Conservation (phyloP, 1,140 invertebrate species). For the Neodiprion fabricii region DNA sequence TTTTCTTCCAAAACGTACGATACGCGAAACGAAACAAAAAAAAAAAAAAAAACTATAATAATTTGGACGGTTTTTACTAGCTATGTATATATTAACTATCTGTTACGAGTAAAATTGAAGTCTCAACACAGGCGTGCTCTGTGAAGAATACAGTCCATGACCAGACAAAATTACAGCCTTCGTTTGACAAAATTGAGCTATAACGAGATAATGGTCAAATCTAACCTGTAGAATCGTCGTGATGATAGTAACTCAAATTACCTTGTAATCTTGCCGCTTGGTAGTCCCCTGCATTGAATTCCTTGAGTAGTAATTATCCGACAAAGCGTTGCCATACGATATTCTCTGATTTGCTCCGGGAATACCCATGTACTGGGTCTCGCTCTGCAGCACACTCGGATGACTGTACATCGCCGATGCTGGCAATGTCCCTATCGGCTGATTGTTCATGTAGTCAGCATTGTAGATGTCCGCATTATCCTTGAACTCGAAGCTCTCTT, state of each 20-base stretch:
- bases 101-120: no score
- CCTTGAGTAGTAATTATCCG: constrained; percentile 55
- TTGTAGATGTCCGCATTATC: constrained; percentile 57
- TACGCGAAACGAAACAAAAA: no score
- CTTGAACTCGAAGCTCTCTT: constrained; percentile 74
- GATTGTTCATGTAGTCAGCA: constrained; percentile 54
- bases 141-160: no score
- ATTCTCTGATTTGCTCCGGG: constrained; percentile 40
- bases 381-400: constrained; percentile 48
- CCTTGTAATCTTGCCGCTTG: constrained; percentile 64
- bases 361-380: constrained; percentile 52
- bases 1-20: no score
- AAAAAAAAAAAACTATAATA: no score
- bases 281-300: constrained; percentile 45
- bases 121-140: no score
- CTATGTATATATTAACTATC: no score
- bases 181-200: no score
- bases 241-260: constrained; percentile 20
- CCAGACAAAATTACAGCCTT: no score
- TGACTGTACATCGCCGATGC: constrained; percentile 57
- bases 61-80: no score
- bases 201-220: no score
- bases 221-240: no score
- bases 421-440: constrained; percentile 56
- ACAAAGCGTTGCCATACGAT: constrained; percentile 43